Evolutionary conservation across 2,888 invertebrate genomes (phyloP).

Genomic region (Altica lythri): DNA sequence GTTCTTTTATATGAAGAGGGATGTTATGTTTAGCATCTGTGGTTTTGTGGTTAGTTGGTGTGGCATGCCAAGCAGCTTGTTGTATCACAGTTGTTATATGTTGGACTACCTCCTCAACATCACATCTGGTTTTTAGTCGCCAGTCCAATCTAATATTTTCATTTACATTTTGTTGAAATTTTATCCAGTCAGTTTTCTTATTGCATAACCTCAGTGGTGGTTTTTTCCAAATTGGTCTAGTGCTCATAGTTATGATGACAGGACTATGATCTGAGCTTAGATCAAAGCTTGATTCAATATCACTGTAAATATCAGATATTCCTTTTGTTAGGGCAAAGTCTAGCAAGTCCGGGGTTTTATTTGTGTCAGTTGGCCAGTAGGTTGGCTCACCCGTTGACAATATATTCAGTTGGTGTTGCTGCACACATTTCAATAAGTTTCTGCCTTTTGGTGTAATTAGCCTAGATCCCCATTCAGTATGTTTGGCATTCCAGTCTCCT

Average conservation of each 20-base stretch:
- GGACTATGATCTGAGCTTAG: not conserved
- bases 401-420: not conserved
- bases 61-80: not conserved
- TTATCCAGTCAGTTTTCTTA: not conserved
- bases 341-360: not conserved
- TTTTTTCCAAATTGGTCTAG: not conserved
- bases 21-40: not conserved
- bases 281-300: not conserved
- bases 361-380: not conserved
- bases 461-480: constrained; percentile 3
- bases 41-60: not conserved
- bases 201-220: not conserved
- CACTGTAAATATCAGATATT: not conserved
- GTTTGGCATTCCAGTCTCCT: too few species aligned
- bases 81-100: not conserved
- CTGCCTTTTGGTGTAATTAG: constrained; percentile 1
- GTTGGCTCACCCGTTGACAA: not conserved
- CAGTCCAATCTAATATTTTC: not conserved
- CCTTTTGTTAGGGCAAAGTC: not conserved
- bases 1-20: not conserved
- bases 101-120: constrained; percentile 3
- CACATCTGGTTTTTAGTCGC: not conserved
- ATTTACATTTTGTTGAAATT: not conserved
- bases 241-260: constrained; percentile 2
- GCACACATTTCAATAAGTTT: not conserved